Base-by-base conservation (phyloP, 2,797 vertebrate species). In the Sebastes baramenuke region DNA sequence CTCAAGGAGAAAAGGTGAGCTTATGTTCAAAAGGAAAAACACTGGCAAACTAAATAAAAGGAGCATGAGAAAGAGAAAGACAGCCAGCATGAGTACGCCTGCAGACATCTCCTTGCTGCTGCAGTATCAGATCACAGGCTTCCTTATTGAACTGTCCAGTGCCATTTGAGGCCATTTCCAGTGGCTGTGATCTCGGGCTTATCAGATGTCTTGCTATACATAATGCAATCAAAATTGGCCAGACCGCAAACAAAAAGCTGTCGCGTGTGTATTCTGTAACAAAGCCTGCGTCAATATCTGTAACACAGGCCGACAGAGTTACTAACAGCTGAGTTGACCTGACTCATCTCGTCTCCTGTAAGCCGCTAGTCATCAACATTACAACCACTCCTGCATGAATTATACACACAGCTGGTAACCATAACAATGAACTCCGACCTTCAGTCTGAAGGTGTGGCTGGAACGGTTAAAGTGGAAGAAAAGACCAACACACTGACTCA, bases 141-240 rank as follows among this genome's bases (percentile, higher is more conserved):
- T 82, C 36, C 69, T 74, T 55, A 46, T 73, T 86, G 16, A 56
- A 72, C 81, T 76, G 76, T 56, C 75, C 59, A 6, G 52, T 83
- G 87, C 81, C 79, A 83, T 81, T 87, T 85, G 75, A 86, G 70
- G 82, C 56, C 36, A 88, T 87, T 79, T 86, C 84, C 85, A 67
- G 79, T 55, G 73, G 59, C 87, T 75, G 71, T 42, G 77, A 88
- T 89, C 72, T 79, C 10, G 14, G 54, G 70, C 83, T 92, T 86
- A 92, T 93, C 86, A 79, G 90, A 89, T 92, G 80, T 85, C 85
- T 67, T 65, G 32, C 73, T 89, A 85, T 91, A 89, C 87, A 88
- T 92, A 91, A 92, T 89, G 84, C 75, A 92, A 91, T 93, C 79
- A 91, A 90, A 93, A 93, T 38, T 46, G 68, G 18, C 74, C 83